Conservation (phyloP, 2,113 vertebrate species). For the Hypanus sabinus region DNA sequence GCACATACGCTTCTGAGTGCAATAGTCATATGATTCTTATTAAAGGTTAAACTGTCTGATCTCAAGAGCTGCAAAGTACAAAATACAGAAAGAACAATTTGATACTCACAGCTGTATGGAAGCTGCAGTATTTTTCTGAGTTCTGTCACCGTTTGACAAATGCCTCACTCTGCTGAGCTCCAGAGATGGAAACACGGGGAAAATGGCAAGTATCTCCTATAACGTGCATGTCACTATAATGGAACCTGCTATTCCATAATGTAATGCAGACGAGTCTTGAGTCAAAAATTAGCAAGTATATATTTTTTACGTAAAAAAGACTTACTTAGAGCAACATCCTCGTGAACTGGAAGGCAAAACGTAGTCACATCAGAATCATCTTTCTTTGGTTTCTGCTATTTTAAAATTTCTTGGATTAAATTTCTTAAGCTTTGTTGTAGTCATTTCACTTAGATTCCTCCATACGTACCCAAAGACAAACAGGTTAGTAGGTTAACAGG, state of each 20-base stretch:
- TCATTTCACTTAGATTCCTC: not conserved
- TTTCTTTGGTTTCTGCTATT: not conserved
- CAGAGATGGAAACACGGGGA: not conserved
- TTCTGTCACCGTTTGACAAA: not conserved
- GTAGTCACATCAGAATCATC: not conserved
- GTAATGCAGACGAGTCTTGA: not conserved
- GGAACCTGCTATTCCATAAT: not conserved
- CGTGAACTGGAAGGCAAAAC: not conserved
- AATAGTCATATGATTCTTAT: slow-evolving; percentile 22
- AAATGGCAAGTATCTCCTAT: not conserved
- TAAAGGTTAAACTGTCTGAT: slow-evolving; percentile 24
- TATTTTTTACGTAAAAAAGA: not conserved
- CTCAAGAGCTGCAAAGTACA: not conserved
- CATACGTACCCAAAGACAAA: too few relatives aligned
- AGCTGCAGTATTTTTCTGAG: not conserved
- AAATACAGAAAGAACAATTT: not conserved
- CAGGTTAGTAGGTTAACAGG: too few relatives aligned
- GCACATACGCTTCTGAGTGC: not conserved
- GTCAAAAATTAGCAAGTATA: not conserved
- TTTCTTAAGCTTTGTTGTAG: not conserved
- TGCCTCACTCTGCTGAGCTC: not conserved
- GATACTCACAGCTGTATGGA: not conserved
- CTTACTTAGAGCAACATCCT: not conserved
- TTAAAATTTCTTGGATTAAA: not conserved
- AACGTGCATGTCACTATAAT: not conserved